Percentiles rank a stretch among this genome's conserved stretches.
Conservation (phyloP, 2,113 vertebrate species). For the Arothron firmamentum region DNA sequence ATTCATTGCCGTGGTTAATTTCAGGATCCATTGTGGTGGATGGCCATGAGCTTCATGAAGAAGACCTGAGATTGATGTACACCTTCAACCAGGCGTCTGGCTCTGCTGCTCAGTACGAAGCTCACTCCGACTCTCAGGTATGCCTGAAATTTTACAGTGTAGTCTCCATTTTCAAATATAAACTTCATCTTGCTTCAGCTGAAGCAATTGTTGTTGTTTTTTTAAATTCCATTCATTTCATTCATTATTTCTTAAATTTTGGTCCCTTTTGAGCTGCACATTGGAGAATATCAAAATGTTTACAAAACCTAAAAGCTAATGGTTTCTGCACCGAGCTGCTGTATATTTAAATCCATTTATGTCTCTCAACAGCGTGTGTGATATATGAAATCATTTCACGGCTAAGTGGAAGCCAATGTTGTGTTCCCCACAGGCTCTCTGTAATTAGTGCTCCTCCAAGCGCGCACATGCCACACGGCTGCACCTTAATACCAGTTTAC, state of each 20-base stretch:
- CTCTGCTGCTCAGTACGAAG: slow-evolving; percentile 82
- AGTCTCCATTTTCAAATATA: no score
- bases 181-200: no score
- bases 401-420: slow-evolving; percentile 57
- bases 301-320: background rate
- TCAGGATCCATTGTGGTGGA: slow-evolving; percentile 86
- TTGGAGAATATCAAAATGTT: slow-evolving; percentile 6
- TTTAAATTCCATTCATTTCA: no score
- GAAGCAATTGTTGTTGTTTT: no score
- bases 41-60: slow-evolving; percentile 86
- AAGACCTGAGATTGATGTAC: slow-evolving; percentile 92
- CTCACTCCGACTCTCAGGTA: slow-evolving; percentile 94
- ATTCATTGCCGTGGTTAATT: background rate
- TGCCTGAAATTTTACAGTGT: background rate
- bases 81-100: slow-evolving; percentile 81
- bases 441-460: slow-evolving; percentile 65
- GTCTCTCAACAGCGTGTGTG: slow-evolving; percentile 42
- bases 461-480: slow-evolving; percentile 53
- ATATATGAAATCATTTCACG: slow-evolving; percentile 63
- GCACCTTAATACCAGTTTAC: slow-evolving; percentile 65
- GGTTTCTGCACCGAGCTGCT: slow-evolving; percentile 9
- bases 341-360: slow-evolving; percentile 41
- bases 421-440: slow-evolving; percentile 53
- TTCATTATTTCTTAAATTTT: background rate
- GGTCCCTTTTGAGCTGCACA: slow-evolving; percentile 2